These are phyloP conservation scores for Chlorodrepanis virens DNA, from an alignment of 2,113 vertebrate genomes.

Conservation along the genomic window DNA sequence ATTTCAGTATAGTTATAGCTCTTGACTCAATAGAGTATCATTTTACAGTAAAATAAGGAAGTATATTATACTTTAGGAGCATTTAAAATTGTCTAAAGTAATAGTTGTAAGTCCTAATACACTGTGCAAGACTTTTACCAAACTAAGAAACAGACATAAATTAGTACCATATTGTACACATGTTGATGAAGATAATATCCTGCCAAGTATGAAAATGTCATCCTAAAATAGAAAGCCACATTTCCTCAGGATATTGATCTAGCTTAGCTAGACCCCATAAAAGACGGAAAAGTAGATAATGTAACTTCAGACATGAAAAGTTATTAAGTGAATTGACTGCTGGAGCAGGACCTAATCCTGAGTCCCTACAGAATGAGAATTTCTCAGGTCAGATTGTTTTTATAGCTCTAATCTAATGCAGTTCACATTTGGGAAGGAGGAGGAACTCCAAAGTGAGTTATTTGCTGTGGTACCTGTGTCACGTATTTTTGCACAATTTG, in stretches of 20 bases:
- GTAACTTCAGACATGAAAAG: slow-evolving; percentile 30
- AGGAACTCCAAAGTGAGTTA: neutral
- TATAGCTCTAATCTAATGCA: neutral
- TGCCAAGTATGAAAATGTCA: slow-evolving; percentile 59
- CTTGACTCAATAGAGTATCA: neutral
- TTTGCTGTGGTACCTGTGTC: neutral
- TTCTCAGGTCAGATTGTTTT: neutral
- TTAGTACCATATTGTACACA: slow-evolving; percentile 61
- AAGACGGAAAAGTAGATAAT: slow-evolving; percentile 13
- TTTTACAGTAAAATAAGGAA: slow-evolving; percentile 35
- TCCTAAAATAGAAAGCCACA: slow-evolving; percentile 66
- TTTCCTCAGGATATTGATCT: slow-evolving; percentile 61
- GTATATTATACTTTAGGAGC: neutral
- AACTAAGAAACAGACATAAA: slow-evolving; percentile 47
- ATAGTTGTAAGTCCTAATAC: slow-evolving; percentile 35
- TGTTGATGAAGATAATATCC: slow-evolving; percentile 52
- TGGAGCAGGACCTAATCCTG: neutral
- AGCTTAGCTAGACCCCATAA: slow-evolving; percentile 32
- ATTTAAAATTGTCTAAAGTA: slow-evolving; percentile 49
- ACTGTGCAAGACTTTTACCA: slow-evolving; percentile 45
- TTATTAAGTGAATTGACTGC: slow-evolving; percentile 29
- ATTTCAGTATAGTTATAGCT: neutral
- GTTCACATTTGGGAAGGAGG: neutral
- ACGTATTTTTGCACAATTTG: neutral
- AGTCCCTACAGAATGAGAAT: neutral